Base-by-base conservation (phyloP, 2,797 vertebrate species). In the Rhinoraja longicauda region DNA sequence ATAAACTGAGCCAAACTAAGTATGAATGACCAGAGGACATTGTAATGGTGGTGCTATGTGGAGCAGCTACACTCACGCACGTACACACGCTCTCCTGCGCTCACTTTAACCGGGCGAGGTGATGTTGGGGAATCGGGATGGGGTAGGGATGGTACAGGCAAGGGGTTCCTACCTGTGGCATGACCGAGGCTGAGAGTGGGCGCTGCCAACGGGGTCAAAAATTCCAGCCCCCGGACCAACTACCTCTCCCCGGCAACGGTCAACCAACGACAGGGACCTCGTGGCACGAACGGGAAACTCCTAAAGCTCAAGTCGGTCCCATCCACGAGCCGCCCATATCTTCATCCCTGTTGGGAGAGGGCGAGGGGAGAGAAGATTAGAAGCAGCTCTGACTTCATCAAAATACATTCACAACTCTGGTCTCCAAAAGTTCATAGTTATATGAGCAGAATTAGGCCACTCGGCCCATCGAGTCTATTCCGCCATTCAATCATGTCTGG, bases 91-190 rank as follows among this genome's bases (percentile, higher is more conserved):
- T n/a, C 26, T 1, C 19, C 7, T 53, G 0, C 45, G 0, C 26
- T 32, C 29, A 88, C 29, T 21, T n/a, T 29, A 88, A 29, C 9
- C 5, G 59, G 59, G 6, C 1, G 26, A n/a, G 29, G 53, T 8
- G 21, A 57, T 4, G 26, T 19, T n/a, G 26, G 9, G 53, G 84
- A 45, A 1, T 4, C 2, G 26, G 12, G 59, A 57, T 26, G 26
- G 13, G 59, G 36, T 53, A 15, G 67, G 84, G 62, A 19, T 17
- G 59, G 32, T 9, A 17, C 79, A 59, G 53, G 59, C 81, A 84
- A 64, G 59, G 2, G 70, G 17, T 8, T 36, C 84, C 19, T 88
- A 88, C 84, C 84, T 88, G 84, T 67, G 84, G 84, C 84, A 88
- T 88, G 84, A 17, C 84, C 84, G 59, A 67, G 45, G 15, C 84